Evolutionary conservation across 2,113 vertebrate species (phyloP), one percentile per base, ranked within the genome.

Genomic region (Nycticryphes semicollaris): DNA sequence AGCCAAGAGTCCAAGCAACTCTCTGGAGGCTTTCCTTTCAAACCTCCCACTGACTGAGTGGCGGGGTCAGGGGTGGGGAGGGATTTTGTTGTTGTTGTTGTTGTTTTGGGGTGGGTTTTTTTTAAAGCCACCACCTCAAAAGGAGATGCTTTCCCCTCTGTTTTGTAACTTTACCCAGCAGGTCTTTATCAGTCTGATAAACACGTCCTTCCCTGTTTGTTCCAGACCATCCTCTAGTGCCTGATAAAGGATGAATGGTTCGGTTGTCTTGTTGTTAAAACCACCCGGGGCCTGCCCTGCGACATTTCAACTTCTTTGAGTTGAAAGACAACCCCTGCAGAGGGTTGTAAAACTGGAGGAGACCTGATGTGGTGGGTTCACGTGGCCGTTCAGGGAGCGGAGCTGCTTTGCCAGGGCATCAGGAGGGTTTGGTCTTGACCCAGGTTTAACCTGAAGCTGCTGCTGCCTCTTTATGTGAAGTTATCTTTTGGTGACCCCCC

Each of bases 211-310:
- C 67, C 37, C 80, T 84, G 67, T 28, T 54, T 93, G 87, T 70
- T 85, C 82, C 94, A 69, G 73, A 68, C 83, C 69, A 41, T 88
- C 87, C 69, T 63, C 64, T n/a, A 14, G 57, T 43, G 60, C 28
- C 83, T 89, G 81, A 89, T 92, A 94, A 87, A 64, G 76, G 83
- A 5, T n/a, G n/a, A 68, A 62, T 35, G n/a, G 51, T 84, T 79
- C 19, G 48, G 51, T 54, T 66, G 73, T 43, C 43, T 72, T 74
- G 80, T 60, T 63, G 74, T 59, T 72, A 19, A 74, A 77, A 60
- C 31, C 62, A 30, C 16, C 1, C 73, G 7, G 43, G 23, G n/a
- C 50, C 77, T 24, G 48, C 31, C 72, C 43, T 12, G 7, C 50
- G 85, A 67, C 6, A 0, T n/a, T n/a, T n/a, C n/a, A 39, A 39